Conservation (phyloP, 2,113 vertebrate genomes). For the Callipepla californica region DNA sequence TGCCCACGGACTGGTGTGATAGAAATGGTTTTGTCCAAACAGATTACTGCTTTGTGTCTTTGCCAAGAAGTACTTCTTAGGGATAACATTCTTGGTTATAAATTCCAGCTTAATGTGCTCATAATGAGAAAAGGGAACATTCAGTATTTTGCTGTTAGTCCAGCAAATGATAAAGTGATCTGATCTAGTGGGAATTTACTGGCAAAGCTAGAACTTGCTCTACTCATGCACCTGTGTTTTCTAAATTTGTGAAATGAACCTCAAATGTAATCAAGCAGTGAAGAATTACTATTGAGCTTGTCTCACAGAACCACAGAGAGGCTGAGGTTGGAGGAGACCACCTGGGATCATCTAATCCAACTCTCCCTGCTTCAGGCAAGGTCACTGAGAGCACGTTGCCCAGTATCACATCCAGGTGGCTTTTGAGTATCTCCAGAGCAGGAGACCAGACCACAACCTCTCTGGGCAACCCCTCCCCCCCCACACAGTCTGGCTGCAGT, state of each 20-base stretch:
- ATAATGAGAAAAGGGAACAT: not conserved
- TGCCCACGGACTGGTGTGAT: not conserved
- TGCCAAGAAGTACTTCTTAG: not conserved
- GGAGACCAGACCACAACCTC: not conserved
- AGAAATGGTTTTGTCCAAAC: not conserved
- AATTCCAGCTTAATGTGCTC: constrained; percentile 20
- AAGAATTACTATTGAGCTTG: not conserved
- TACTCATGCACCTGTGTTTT: not conserved
- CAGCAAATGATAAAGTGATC: not conserved
- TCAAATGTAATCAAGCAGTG: not conserved
- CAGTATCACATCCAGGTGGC: not conserved
- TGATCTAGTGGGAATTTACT: not conserved
- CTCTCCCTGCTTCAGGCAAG: not conserved
- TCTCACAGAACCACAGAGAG: not conserved
- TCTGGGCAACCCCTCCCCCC: no score
- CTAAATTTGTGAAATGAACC: not conserved
- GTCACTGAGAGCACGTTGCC: not conserved
- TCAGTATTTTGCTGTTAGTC: not conserved
- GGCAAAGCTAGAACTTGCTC: not conserved
- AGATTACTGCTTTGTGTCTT: not conserved
- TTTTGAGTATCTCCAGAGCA: not conserved
- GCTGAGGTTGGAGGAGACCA: not conserved
- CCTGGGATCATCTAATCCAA: not conserved
- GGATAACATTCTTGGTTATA: not conserved
- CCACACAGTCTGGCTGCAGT: not conserved